Conservation (phyloP, 1,140 invertebrate genomes). For the Cotesia vestalis region DNA sequence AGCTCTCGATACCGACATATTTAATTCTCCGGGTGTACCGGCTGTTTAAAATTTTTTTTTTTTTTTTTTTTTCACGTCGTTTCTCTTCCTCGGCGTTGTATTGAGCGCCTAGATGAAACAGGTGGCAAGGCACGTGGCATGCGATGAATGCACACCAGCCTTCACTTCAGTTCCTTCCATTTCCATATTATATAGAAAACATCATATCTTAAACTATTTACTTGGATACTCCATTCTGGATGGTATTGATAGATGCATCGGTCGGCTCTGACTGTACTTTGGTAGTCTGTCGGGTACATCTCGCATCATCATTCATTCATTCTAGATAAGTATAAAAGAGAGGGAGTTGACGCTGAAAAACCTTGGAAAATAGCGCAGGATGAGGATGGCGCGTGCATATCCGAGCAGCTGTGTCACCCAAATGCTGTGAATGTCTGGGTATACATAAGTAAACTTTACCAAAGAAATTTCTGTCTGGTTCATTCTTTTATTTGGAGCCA, state of each 20-base stretch:
- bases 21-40: not conserved
- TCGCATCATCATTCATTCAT: not conserved
- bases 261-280: no score
- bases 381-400: not conserved
- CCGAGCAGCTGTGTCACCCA: not conserved
- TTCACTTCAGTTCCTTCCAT: not conserved
- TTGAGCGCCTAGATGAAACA: constrained; percentile 49
- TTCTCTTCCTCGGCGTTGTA: constrained; percentile 18
- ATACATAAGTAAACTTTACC: no score
- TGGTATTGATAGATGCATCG: no score
- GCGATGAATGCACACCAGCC: constrained; percentile 46
- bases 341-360: constrained; percentile 4
- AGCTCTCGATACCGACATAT: not conserved
- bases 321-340: not conserved
- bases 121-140: constrained; percentile 58
- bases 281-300: not conserved
- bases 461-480: no score
- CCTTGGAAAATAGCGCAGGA: constrained; percentile 2
- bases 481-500: no score
- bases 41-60: not conserved
- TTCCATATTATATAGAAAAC: not conserved
- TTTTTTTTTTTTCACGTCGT: not conserved
- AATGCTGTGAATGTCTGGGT: no score
- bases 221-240: no score
- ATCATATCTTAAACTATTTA: not conserved